Base-by-base conservation (phyloP, 2,113 vertebrate genomes). In the Dipodomys spectabilis region DNA sequence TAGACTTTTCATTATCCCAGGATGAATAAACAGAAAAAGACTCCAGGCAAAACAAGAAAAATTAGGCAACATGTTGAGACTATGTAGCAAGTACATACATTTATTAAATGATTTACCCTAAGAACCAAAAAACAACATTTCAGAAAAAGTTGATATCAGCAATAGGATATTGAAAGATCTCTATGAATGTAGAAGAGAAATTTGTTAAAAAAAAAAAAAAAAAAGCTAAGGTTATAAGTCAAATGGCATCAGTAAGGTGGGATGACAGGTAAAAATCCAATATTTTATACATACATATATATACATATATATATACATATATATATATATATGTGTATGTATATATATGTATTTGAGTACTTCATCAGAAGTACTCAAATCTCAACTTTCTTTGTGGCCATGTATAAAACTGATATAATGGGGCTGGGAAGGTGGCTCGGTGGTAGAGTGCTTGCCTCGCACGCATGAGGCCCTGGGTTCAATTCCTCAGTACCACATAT, bases 1-100 rank as follows among this genome's bases (percentile, higher is more conserved):
- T 6, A 96, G 86, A 75, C 13, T 75, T 93, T 72, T 72, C 83
- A 92, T 68, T 72, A 80, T 88, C 80, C 53, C 83, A 77, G 12
- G 6, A 32, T 83, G 22, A 75, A 91, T 73, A 86, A 77, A 85
- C 57, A 93, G 32, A 28, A n/a, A 62, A 44, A 78, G 53, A 91
- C 0, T 27, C 16, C 69, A 12, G 39, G 28, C 6, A 79, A 95
- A 94, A 93, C 9, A 81, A 77, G 7, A 25, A 69, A 86, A 77
- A 71, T 83, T 35, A 64, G 73, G 62, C 49, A 93, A 73, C 28
- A 91, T 57, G 86, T 62, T 68, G 65, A 83, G 67, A 68, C 94
- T 68, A 62, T 77, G 7, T 62, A 62, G 20, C 49, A 94, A 69
- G 5, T 60, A 5, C 23, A 62, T 35, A 62, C 6, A 44, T 89